phyloP scores from a whole-genome alignment of 2,888 invertebrate species.

The Homarus gammarus region DNA sequence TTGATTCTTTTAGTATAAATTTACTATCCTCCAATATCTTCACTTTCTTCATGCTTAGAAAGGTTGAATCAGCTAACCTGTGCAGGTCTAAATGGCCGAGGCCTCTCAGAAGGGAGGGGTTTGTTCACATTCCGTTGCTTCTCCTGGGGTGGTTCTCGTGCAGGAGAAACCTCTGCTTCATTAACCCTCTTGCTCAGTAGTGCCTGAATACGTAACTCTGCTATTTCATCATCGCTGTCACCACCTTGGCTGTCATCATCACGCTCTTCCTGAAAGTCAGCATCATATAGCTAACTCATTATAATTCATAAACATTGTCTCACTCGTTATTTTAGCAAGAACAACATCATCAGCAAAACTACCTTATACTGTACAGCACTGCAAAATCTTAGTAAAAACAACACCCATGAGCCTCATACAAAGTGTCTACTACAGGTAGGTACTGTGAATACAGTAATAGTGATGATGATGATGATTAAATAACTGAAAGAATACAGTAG shows the following conservation, averaged over 20 bases:
- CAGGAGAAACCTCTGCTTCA: conserved; percentile 74
- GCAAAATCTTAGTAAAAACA: background rate
- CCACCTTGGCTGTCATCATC: conserved; percentile 70
- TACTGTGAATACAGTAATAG: too few relatives aligned
- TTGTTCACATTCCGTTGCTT: conserved; percentile 28
- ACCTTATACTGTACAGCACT: too few relatives aligned
- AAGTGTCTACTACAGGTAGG: too few relatives aligned
- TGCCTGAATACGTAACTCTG: conserved; percentile 75
- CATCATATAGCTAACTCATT: background rate
- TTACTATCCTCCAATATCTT: background rate
- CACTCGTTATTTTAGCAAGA: background rate
- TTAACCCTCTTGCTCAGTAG: conserved; percentile 73
- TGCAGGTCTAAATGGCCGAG: conserved; percentile 9
- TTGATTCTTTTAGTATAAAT: too few relatives aligned
- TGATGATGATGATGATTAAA: too few relatives aligned
- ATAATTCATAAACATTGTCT: background rate
- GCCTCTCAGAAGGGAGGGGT: conserved; percentile 35
- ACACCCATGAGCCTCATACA: too few relatives aligned
- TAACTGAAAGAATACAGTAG: too few relatives aligned
- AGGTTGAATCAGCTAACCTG: conserved; percentile 24
- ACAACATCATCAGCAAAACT: background rate
- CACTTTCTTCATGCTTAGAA: background rate
- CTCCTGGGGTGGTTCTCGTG: conserved; percentile 40
- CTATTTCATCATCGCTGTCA: conserved; percentile 75
- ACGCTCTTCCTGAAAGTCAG: conserved; percentile 35